These are phyloP conservation scores for Nymphalis polychloros DNA, from an alignment of 2,888 invertebrate genomes.

Conservation along the genomic window DNA sequence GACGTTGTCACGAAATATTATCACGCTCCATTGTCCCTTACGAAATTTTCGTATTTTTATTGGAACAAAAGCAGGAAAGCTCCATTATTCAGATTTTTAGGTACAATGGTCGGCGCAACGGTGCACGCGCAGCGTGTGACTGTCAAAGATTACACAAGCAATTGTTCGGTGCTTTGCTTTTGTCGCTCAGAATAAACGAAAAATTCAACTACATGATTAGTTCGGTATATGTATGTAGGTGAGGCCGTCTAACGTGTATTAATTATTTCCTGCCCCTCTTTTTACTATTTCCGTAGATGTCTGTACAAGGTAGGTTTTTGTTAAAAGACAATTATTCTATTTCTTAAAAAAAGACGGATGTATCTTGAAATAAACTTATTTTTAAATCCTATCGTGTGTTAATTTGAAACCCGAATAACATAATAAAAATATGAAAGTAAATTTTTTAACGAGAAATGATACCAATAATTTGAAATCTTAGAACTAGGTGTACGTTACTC, in stretches of 20 bases:
- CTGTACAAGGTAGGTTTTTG: slow-evolving; percentile 2
- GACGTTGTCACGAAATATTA: slow-evolving; percentile 54
- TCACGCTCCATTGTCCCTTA: slow-evolving; percentile 62
- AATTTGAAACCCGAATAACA: neutral
- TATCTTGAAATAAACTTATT: neutral
- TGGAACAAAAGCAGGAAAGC: slow-evolving; percentile 68
- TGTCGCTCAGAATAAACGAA: slow-evolving; percentile 63
- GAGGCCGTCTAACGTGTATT: slow-evolving; percentile 55
- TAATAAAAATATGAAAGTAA: neutral
- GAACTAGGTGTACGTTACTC: slow-evolving; percentile 19
- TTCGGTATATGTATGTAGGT: slow-evolving; percentile 47
- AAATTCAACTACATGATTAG: slow-evolving; percentile 62
- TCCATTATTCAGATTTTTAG: slow-evolving; percentile 73
- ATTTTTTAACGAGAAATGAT: neutral
- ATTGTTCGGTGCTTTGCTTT: slow-evolving; percentile 71
- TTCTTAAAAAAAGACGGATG: neutral
- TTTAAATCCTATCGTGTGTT: neutral
- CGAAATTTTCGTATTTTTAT: slow-evolving; percentile 73
- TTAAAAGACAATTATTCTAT: neutral
- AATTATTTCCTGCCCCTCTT: slow-evolving; percentile 67
- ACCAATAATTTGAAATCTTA: slow-evolving; percentile 21
- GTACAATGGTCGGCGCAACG: slow-evolving; percentile 66
- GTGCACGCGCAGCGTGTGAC: slow-evolving; percentile 79
- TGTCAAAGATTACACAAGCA: slow-evolving; percentile 70
- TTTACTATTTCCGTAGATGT: slow-evolving; percentile 32